phyloP scores from a whole-genome alignment of 2,888 invertebrate species.

The Elegia similella region DNA sequence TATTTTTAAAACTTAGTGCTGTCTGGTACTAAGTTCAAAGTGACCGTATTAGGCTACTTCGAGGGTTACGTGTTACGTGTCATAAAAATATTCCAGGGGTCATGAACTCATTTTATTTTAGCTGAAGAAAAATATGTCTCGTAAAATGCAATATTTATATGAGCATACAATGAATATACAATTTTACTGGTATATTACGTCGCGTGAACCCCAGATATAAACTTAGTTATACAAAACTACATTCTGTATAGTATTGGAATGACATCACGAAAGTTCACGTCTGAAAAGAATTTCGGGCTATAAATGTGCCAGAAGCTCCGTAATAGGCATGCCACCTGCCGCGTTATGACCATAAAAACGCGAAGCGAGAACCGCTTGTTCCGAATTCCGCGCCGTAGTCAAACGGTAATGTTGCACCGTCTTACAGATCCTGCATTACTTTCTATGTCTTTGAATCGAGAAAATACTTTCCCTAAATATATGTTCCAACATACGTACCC shows the following conservation, averaged over 20 bases:
- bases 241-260: not conserved
- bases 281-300: constrained; percentile 13
- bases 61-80: too few relatives aligned
- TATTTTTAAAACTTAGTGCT: too few relatives aligned
- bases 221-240: not conserved
- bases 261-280: constrained; percentile 5
- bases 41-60: too few relatives aligned
- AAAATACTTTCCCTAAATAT: too few relatives aligned
- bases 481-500: too few relatives aligned
- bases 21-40: too few relatives aligned
- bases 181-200: not conserved
- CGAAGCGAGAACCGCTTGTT: not conserved
- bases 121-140: too few relatives aligned
- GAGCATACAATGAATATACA: too few relatives aligned
- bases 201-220: not conserved
- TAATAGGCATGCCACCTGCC: constrained; percentile 16
- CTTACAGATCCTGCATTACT: not conserved
- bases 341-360: constrained; percentile 15
- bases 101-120: too few relatives aligned
- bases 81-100: too few relatives aligned
- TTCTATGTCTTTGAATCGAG: too few relatives aligned
- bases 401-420: not conserved
- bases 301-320: constrained; percentile 12
- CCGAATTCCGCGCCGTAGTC: constrained; percentile 4
- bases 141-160: too few relatives aligned